phyloP scores from a whole-genome alignment of 2,113 vertebrate genomes.

The Atrichornis clamosus region DNA sequence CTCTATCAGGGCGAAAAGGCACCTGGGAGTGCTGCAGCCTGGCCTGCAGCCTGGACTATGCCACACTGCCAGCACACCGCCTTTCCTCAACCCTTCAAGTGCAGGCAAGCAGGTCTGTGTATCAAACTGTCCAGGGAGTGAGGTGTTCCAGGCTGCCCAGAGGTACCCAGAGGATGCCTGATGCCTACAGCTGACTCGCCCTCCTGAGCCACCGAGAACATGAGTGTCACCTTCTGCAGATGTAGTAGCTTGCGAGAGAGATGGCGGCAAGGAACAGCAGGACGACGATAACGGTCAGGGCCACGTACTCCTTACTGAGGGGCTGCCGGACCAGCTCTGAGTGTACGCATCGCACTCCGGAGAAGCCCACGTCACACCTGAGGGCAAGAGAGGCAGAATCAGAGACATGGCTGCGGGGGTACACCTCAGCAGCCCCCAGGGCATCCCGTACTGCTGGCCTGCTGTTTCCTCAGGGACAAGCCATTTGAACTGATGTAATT shows the following conservation, averaged over 20 bases:
- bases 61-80: accelerated
- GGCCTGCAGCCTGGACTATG: not conserved
- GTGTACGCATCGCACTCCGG: constrained; percentile 70
- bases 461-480: not conserved
- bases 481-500: not conserved
- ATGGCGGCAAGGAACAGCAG: constrained; percentile 48
- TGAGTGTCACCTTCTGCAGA: constrained; percentile 69
- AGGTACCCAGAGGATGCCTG: not conserved
- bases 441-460: not conserved
- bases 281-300: constrained; percentile 49
- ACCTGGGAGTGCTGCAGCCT: not conserved
- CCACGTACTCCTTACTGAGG: constrained; percentile 74
- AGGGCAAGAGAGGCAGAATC: not conserved
- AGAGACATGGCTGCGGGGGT: accelerated
- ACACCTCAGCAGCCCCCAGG: not conserved
- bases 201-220: not conserved
- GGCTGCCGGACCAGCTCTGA: constrained; percentile 69
- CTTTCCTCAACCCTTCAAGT: accelerated
- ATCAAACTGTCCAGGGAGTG: accelerated
- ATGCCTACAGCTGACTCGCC: accelerated
- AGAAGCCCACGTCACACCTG: constrained; percentile 74
- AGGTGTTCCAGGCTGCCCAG: accelerated
- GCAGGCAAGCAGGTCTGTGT: not conserved
- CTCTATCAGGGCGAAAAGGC: accelerated
- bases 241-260: constrained; percentile 60